Evolutionary conservation across 2,113 vertebrate genomes (phyloP), one percentile per base, ranked within the genome.

Genomic region (Peromyscus californicus): DNA sequence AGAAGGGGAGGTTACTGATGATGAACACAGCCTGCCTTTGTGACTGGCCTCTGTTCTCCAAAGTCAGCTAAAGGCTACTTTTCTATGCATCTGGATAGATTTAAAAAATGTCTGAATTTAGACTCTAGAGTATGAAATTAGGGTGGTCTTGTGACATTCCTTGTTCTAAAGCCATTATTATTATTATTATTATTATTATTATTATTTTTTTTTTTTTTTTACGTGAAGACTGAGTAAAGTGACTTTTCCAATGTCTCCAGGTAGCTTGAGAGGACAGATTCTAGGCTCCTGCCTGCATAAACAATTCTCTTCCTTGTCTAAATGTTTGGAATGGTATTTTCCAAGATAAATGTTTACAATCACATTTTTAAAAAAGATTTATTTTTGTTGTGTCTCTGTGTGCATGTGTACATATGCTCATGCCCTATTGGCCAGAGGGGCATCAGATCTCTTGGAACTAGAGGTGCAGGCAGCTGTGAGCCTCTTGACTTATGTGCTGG

Each of bases 191-290:
- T 67, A 24, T 31, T 67, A 59, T 67, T 67, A 11, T 67, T 65
- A 11, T 65, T 65, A 26, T 29, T 63, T 24, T 22, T 63, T 24
- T 65, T 26, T 22, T 22, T 59, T 1, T 24, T 29, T 67, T 10
- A 42, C 90, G 16, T 65, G 51, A 72, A 79, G 48, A 67, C 29
- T 36, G 31, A 90, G 22, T 78, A n/a, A 29, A 94, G 12, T 59
- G 5, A 42, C 3, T 89, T 95, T 86, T 82, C 67, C 74, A 78
- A 1, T 2, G 21, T 54, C 74, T 48, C 59, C 33, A 1, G 69
- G 45, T 57, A 90, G 74, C 61, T 72, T 51, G 70, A 93, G 67
- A 89, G 67, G 39, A 79, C 76, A 26, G 11, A 97, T 78, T 82
- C 17, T 31, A 93, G 42, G 17, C 82, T 78, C 39, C 54, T 86